These are phyloP conservation scores for Diachasma alloeum DNA, from an alignment of 1,140 invertebrate species.

Conservation along the genomic window DNA sequence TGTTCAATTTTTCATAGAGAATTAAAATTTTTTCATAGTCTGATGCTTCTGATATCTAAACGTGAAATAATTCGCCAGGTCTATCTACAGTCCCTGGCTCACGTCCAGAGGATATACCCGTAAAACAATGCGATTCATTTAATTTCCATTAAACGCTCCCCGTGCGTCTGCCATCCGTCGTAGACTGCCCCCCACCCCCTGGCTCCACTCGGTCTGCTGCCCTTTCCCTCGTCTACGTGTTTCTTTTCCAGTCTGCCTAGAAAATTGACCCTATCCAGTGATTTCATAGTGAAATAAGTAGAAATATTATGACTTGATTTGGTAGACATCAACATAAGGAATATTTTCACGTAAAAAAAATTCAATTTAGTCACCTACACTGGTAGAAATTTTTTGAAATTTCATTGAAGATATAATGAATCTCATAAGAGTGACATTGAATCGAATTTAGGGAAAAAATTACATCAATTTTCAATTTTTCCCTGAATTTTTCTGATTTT, in stretches of 20 bases:
- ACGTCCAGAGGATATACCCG: background rate
- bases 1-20: background rate
- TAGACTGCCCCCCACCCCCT: background rate
- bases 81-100: background rate
- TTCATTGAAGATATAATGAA: no score
- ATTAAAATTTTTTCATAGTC: background rate
- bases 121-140: slow-evolving; percentile 44
- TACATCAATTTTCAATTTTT: no score
- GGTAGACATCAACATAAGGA: no score
- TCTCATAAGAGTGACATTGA: no score
- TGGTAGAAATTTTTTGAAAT: no score
- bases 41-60: background rate
- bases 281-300: background rate
- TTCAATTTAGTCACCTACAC: no score
- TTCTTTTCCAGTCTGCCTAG: background rate
- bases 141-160: slow-evolving; percentile 41
- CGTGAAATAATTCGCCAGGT: background rate
- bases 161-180: background rate
- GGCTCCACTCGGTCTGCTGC: slow-evolving; percentile 4
- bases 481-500: no score
- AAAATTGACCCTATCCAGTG: background rate
- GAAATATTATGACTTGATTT: no score
- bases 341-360: no score
- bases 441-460: no score
- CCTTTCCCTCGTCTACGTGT: background rate